These are phyloP conservation scores for Papilio dardanus DNA, from an alignment of 1,140 invertebrate species.

Conservation along the genomic window DNA sequence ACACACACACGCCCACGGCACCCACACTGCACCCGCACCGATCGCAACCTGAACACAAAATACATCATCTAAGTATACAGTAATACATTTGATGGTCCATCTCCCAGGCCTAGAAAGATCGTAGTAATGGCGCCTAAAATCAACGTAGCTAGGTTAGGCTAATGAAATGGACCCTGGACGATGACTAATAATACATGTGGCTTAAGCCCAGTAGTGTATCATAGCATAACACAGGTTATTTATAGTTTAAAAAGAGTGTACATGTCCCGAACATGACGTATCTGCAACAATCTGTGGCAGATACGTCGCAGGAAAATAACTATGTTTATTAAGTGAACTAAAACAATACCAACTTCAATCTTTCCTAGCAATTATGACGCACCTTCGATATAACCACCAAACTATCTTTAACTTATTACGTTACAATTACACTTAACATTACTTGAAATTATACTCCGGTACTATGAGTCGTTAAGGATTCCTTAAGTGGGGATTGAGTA, in stretches of 20 bases:
- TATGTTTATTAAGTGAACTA: no score
- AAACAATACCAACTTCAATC: background rate
- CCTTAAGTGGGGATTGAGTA: no score
- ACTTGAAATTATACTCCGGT: background rate
- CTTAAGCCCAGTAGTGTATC: no score
- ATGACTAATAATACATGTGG: no score
- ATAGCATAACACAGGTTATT: no score
- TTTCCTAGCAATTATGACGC: background rate
- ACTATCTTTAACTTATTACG: background rate
- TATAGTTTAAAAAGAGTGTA: no score
- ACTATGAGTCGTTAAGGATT: no score
- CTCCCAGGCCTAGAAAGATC: background rate
- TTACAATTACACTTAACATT: background rate
- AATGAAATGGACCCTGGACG: background rate
- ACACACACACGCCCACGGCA: constrained; percentile 55
- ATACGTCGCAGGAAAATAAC: no score
- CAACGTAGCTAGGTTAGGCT: background rate
- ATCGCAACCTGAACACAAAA: constrained; percentile 45
- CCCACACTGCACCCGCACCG: constrained; percentile 41
- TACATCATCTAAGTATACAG: background rate
- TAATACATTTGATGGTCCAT: background rate
- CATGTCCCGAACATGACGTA: no score
- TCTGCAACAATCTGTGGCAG: no score
- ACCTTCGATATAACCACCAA: background rate
- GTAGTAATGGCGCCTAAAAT: background rate